A percentile compares a stretch with the other conserved stretches of the same genome.
phyloP scores from a whole-genome alignment of 2,888 invertebrate species.

The Ennomos erosarius region DNA sequence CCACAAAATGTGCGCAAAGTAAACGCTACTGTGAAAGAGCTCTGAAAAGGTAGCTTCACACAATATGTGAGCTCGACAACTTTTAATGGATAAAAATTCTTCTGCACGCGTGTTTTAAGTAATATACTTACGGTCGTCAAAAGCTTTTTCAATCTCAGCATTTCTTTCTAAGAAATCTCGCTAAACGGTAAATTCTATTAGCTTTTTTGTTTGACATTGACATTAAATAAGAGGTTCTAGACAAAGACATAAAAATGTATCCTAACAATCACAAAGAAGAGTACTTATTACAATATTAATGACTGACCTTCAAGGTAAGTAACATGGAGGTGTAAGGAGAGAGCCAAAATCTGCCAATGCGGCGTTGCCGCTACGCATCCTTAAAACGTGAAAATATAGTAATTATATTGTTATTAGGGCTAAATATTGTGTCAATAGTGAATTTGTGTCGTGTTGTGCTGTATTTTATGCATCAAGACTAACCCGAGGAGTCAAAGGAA shows the following conservation, averaged over 20 bases:
- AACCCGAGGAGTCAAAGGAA: too few species aligned
- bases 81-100: slow-evolving; percentile 34
- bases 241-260: slow-evolving; percentile 23
- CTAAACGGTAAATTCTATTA: not conserved
- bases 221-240: slow-evolving; percentile 4
- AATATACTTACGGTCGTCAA: slow-evolving; percentile 43
- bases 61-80: slow-evolving; percentile 30
- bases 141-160: slow-evolving; percentile 40
- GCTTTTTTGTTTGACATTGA: slow-evolving; percentile 8
- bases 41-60: slow-evolving; percentile 5
- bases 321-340: too few species aligned
- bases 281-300: slow-evolving; percentile 8
- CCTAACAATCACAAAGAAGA: not conserved
- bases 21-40: slow-evolving; percentile 13
- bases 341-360: too few species aligned
- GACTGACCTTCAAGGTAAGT: slow-evolving; percentile 24
- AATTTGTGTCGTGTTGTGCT: too few species aligned
- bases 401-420: too few species aligned
- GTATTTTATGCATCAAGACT: too few species aligned
- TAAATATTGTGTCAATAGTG: too few species aligned
- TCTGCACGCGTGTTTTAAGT: slow-evolving; percentile 24
- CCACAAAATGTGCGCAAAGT: not conserved
- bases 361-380: too few species aligned
- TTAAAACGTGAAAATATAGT: too few species aligned
- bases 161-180: slow-evolving; percentile 23